Percentiles rank a stretch among this genome's conserved stretches.
Evolutionary conservation across 2,888 invertebrate species (phyloP).

Genomic region (Cabera pusaria): DNA sequence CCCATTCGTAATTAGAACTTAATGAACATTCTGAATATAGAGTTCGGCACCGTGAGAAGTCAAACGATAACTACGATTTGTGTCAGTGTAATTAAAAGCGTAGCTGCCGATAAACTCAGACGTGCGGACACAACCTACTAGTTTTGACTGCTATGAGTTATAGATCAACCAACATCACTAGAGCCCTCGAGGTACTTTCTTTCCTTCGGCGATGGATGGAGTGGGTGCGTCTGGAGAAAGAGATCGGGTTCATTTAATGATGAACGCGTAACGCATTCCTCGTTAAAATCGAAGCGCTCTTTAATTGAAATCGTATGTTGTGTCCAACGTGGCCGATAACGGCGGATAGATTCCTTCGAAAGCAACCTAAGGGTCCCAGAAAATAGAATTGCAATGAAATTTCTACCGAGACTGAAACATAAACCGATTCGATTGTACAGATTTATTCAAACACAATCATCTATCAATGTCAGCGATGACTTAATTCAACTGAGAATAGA

Average conservation of each 20-base stretch:
- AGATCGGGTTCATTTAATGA: constrained; percentile 49
- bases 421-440: constrained; percentile 8
- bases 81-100: constrained; percentile 82
- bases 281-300: constrained; percentile 70
- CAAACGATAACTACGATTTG: constrained; percentile 79
- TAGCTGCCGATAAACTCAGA: constrained; percentile 76
- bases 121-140: constrained; percentile 68
- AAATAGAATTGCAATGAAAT: constrained; percentile 49
- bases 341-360: constrained; percentile 52
- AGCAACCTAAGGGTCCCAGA: constrained; percentile 40
- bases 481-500: constrained; percentile 35
- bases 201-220: constrained; percentile 26
- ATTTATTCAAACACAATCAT: constrained; percentile 17
- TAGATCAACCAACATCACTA: constrained; percentile 54
- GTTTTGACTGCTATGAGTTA: constrained; percentile 69
- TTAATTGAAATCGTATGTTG: constrained; percentile 82
- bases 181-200: constrained; percentile 48
- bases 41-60: constrained; percentile 81
- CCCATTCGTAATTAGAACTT: constrained; percentile 81
- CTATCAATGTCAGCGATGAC: constrained; percentile 27
- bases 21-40: constrained; percentile 80
- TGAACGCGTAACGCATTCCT: constrained; percentile 65
- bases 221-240: constrained; percentile 34
- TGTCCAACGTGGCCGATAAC: constrained; percentile 71
- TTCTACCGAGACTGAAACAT: constrained; percentile 6